Conservation (phyloP, 2,888 invertebrate genomes). For the Saturnia japonica region DNA sequence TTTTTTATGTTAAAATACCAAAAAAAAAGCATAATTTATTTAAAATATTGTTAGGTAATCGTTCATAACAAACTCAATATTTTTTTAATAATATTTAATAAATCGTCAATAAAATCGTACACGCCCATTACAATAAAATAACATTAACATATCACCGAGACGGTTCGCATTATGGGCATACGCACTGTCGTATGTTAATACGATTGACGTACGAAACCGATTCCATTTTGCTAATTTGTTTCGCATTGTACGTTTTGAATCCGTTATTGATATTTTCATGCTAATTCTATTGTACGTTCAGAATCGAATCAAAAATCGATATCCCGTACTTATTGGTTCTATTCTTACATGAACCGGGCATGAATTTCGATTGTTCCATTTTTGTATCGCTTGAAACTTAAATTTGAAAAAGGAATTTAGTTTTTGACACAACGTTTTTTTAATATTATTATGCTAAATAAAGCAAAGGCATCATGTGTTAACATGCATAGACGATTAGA, state of each 20-base stretch:
- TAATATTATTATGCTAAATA: not conserved
- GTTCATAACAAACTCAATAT: not conserved
- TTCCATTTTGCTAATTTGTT: conserved; percentile 69
- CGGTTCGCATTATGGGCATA: conserved; percentile 26
- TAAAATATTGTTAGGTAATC: not conserved
- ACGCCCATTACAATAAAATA: conserved; percentile 54
- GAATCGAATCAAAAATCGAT: conserved; percentile 23
- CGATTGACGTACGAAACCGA: conserved; percentile 61
- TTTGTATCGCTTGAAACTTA: conserved; percentile 15
- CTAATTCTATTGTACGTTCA: conserved; percentile 50
- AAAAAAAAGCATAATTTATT: not conserved
- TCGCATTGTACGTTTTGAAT: conserved; percentile 69
- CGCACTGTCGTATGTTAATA: conserved; percentile 58
- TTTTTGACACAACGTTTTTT: not conserved
- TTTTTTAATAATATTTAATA: not conserved
- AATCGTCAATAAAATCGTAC: conserved; percentile 13
- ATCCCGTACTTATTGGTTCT: conserved; percentile 34
- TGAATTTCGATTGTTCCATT: conserved; percentile 27
- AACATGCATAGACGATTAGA: not conserved
- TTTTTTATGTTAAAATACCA: conserved; percentile 13
- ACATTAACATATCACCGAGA: conserved; percentile 51
- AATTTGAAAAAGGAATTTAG: not conserved
- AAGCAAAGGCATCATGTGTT: not conserved
- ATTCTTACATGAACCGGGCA: conserved; percentile 37
- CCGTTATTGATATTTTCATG: conserved; percentile 72